Evolutionary conservation across 2,888 invertebrate genomes (phyloP), one percentile per base, ranked within the genome.

Genomic region (Phragmatobia fuliginosa): DNA sequence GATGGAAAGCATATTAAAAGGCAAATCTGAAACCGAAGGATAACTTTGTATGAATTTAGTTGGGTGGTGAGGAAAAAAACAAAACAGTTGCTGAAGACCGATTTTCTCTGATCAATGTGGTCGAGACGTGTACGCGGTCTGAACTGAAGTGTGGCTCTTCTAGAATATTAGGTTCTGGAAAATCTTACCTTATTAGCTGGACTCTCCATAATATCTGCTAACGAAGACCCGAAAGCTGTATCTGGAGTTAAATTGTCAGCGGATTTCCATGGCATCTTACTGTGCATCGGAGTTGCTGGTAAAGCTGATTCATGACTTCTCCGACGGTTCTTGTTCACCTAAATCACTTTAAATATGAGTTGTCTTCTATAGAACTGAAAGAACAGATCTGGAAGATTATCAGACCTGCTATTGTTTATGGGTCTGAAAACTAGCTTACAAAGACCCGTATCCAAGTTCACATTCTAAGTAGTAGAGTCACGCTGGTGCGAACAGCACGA

Each of bases 161-260:
- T n/a, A 49, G 45, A 49, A 49, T 8, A 45, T 3, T 41, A 18
- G 18, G 0, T 2, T 18, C 38, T 2, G 2, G 2, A 49, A 0
- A 49, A 28, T 49, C 36, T 2, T 78, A 94, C 94, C 90, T 90
- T 93, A 70, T 91, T 93, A 25, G 90, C 91, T 0, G 95, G 95
- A 41, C 94, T 95, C 72, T 95, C 95, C 90, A 95, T 94, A 41
- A 95, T 95, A 66, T 95, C 94, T 49, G 95, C 92, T 2, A 95
- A 79, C 0, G 94, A 92, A 1, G 93, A 90, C 0, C 95, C 94
- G 62, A 95, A 95, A 0, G 94, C 93, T 0, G 92, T 86, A 1
- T 94, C 94, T 0, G 92, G 90, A 0, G 88, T 85, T 0, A 94
- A 80, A 28, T 88, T 92, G 67, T 94, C 94, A 0, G 88, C 86